Evolutionary conservation across 2,113 vertebrate genomes (phyloP), one percentile per base, ranked within the genome.

Genomic region (Takifugu bimaculatus): DNA sequence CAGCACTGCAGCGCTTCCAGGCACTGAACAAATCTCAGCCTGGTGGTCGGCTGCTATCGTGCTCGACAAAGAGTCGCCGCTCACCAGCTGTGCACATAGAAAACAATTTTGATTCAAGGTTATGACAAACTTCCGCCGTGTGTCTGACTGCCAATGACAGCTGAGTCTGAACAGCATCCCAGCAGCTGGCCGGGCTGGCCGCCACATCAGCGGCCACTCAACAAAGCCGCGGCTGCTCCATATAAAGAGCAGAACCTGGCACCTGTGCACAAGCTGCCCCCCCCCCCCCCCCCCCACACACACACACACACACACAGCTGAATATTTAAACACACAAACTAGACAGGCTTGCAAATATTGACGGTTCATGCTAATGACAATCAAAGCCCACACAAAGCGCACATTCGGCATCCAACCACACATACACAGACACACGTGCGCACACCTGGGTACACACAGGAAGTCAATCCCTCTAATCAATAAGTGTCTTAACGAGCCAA

Each of bases 401-500:
- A 45, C 43, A 25, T 25, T 2, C 50, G 47, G 43, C n/a, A 48
- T 13, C 5, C n/a, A 48, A 15, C 45, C 13, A 48, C 13, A 15
- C 26, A 35, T 44, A 55, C 49, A 49, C 51, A 48, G 13, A 29
- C 25, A n/a, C 61, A 72, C 45, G 28, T 59, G 26, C 45, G 57
- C 56, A 57, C 26, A 32, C 25, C 13, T 54, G 69, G 35, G 39
- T 57, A 28, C 39, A 58, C 35, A 55, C 4, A 54, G 10, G 28
- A 62, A 82, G 71, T 83, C 82, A 75, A 86, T 83, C 60, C 50
- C 10, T 42, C 55, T 54, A 70, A 87, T 88, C 84, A 59, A 90
- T 88, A 81, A n/a, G 0, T 2, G 71, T 80, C 77, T 81, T 87
- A 87, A 88, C 80, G 85, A 87, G 85, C 78, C 82, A 50, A 80